Percentiles rank a stretch among this genome's conserved stretches.
Conservation (phyloP, 2,113 vertebrate species). For the Nannobrachium achirus region DNA sequence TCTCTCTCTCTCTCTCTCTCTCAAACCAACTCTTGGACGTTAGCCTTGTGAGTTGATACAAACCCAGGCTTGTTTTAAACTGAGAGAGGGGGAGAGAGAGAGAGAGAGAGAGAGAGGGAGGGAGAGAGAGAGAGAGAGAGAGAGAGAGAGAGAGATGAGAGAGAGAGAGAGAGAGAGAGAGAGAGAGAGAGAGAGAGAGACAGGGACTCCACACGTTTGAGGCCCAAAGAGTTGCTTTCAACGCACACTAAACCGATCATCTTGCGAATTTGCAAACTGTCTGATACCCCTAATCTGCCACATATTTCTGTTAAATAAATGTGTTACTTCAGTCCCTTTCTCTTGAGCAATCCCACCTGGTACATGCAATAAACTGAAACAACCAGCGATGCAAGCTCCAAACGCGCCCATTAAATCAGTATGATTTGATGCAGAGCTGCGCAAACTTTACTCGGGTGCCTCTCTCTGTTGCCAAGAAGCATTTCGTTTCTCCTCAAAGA, state of each 20-base stretch:
- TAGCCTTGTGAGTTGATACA: not conserved
- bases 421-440: conserved; percentile 36
- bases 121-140: no score
- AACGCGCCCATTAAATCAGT: conserved; percentile 33
- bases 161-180: no score
- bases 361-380: conserved; percentile 8
- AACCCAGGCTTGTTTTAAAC: conserved; percentile 20
- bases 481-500: conserved; percentile 54
- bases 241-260: conserved; percentile 7
- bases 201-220: no score
- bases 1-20: no score
- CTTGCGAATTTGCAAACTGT: not conserved
- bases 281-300: conserved; percentile 6
- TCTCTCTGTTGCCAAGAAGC: conserved; percentile 40
- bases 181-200: no score
- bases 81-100: no score
- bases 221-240: not conserved
- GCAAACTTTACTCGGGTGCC: conserved; percentile 36
- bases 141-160: no score
- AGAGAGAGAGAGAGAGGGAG: no score
- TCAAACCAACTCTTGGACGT: not conserved
- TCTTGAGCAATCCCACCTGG: not conserved
- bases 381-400: conserved; percentile 11
- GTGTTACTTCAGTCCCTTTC: conserved; percentile 9
- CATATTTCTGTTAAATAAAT: not conserved